Evolutionary conservation across 1,140 invertebrate genomes (phyloP).

Genomic region (Sogatella furcifera): DNA sequence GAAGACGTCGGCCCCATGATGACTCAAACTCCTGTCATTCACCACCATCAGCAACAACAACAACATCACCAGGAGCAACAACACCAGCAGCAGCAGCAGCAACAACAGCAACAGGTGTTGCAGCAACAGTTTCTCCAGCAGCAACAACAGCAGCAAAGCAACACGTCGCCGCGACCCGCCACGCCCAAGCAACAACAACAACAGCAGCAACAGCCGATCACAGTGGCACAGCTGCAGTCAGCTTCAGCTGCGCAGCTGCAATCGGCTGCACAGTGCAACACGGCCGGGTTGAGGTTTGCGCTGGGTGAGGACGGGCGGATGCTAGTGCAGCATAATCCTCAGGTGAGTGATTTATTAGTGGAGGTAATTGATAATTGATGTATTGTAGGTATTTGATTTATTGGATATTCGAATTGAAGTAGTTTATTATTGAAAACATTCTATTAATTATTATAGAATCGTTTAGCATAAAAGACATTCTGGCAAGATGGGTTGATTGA

Average conservation of each 20-base stretch:
- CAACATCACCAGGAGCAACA: constrained; percentile 17
- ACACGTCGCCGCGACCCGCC: constrained; percentile 3
- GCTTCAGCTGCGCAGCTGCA: constrained; percentile 18
- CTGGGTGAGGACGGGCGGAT: constrained; percentile 40
- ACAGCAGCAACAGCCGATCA: constrained; percentile 15
- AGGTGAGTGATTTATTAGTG: constrained; percentile 16
- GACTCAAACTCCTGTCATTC: constrained; percentile 28
- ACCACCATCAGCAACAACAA: constrained; percentile 9
- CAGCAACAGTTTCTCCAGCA: constrained; percentile 13
- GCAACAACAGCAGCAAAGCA: constrained; percentile 12
- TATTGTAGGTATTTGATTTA: no score
- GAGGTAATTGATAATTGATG: no score
- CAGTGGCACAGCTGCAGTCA: constrained; percentile 19
- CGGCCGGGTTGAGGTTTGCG: constrained; percentile 35
- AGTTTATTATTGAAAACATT: no score
- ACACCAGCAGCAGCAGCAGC: constrained; percentile 13
- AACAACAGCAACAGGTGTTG: constrained; percentile 17
- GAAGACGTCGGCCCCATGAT: constrained; percentile 38
- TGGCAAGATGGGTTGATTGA: no score
- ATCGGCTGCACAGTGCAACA: constrained; percentile 16
- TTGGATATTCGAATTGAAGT: no score
- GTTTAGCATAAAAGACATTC: no score
- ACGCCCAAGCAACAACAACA: constrained; percentile 18
- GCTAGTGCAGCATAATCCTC: constrained; percentile 35
- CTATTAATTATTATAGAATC: no score